Evolutionary conservation across 1,140 invertebrate genomes (phyloP).

Genomic region (Atopsyche davidsoni): DNA sequence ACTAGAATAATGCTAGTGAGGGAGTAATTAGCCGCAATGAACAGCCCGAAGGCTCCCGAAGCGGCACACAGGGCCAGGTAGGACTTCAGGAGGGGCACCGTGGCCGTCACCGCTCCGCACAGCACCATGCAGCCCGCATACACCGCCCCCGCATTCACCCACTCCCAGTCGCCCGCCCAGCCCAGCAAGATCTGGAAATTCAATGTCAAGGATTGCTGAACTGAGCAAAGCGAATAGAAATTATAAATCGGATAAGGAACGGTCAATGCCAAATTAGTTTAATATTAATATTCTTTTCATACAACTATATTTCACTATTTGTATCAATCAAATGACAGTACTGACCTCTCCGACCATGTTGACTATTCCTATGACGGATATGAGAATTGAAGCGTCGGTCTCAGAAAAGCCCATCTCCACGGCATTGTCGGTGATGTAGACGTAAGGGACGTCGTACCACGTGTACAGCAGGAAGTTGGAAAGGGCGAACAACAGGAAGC

Average conservation of each 20-base stretch:
- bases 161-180: slow-evolving; percentile 76
- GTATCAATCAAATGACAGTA: background rate
- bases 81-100: slow-evolving; percentile 60
- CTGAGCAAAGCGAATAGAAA: too few species aligned
- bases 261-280: too few species aligned
- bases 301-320: background rate
- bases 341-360: slow-evolving; percentile 79
- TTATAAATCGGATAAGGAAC: too few species aligned
- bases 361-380: slow-evolving; percentile 77
- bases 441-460: slow-evolving; percentile 85
- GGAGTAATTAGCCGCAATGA: slow-evolving; percentile 83
- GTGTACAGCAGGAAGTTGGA: slow-evolving; percentile 83
- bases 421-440: slow-evolving; percentile 75
- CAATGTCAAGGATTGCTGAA: too few species aligned
- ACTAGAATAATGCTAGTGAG: slow-evolving; percentile 82
- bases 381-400: slow-evolving; percentile 69
- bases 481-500: slow-evolving; percentile 72
- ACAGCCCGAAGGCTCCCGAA: slow-evolving; percentile 71
- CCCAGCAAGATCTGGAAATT: slow-evolving; percentile 79
- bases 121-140: slow-evolving; percentile 74
- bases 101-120: slow-evolving; percentile 63
- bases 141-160: slow-evolving; percentile 65
- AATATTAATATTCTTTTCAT: too few species aligned
- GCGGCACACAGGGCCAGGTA: slow-evolving; percentile 58
- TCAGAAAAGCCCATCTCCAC: slow-evolving; percentile 65